phyloP scores from a whole-genome alignment of 2,797 vertebrate genomes.

The Eutrigla gurnardus region DNA sequence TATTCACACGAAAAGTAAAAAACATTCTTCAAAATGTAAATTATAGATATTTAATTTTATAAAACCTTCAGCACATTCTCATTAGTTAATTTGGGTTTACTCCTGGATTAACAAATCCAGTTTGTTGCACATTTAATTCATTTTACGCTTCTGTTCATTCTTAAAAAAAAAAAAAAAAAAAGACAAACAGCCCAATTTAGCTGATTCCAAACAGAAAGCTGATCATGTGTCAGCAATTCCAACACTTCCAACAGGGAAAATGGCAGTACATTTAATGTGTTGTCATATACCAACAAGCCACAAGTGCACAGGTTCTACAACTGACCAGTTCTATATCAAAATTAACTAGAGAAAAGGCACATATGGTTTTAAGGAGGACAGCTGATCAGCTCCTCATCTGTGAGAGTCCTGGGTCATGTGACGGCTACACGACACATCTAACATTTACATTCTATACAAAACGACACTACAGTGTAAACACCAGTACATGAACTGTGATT shows the following conservation, averaged over 20 bases:
- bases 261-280: not conserved
- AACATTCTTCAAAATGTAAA: conserved; percentile 63
- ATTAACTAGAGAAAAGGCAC: conserved; percentile 2
- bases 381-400: not conserved
- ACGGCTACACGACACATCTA: conserved; percentile 12
- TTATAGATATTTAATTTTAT: conserved; percentile 40
- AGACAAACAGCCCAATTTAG: not conserved
- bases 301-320: conserved; percentile 13
- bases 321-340: conserved; percentile 5
- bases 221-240: not conserved
- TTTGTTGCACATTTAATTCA: conserved; percentile 14
- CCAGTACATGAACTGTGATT: conserved; percentile 28
- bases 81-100: conserved; percentile 26
- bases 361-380: not conserved
- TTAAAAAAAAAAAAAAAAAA: conserved; percentile 4
- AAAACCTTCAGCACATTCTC: conserved; percentile 42
- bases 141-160: not conserved
- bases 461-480: conserved; percentile 50
- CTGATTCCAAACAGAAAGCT: conserved; percentile 1
- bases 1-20: conserved; percentile 63
- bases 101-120: conserved; percentile 2
- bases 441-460: conserved; percentile 25
- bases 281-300: not conserved
- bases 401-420: conserved; percentile 12
- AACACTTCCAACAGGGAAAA: not conserved